Base-by-base conservation (phyloP, 2,113 vertebrate genomes). In the Pomatostomus ruficeps region DNA sequence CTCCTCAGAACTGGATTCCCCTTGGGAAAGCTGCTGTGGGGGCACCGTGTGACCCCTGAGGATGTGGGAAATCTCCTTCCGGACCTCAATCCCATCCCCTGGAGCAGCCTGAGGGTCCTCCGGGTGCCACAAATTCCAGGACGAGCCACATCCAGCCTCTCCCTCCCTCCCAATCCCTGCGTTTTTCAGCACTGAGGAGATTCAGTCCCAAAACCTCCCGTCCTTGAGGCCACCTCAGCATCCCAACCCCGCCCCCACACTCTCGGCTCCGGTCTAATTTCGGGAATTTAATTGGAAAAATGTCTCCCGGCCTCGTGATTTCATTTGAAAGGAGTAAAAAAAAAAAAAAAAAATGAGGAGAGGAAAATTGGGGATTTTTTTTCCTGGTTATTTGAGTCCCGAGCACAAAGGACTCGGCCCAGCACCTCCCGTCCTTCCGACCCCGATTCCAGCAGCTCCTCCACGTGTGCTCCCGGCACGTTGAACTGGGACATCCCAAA, bases 161-260 rank as follows among this genome's bases (percentile, higher is more conserved):
- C 29, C 23, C 19, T 33, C 26, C 48, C 40, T 8, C n/a, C 4
- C 21, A 43, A 36, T 61, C 52, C 79, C 55, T 10, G 2, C 1
- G 1, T 2, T 8, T 31, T 51, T 35, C 16, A 40, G 36, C 38
- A 18, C 52, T 2, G 0, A 6, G 52, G 36, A 38, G 25, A 29
- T 26, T 11, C 2, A 14, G 43, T 24, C 43, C 22, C 43, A 9
- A 16, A 22, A 43, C 2, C 3, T 11, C 33, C 1, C 14, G 22
- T 33, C 72, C 62, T 36, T 36, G 22, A 26, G 29, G 63, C 4
- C 45, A 19, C 11, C 28, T 59, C 72, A 12, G 52, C 52, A 26
- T 10, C 52, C 52, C 83, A 33, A 1, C 31, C 14, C 21, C 71
- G 35, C 51, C 55, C 2, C 35, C 24, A 2, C 2, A 16, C 61